Evolutionary conservation across 2,888 invertebrate species (phyloP), one percentile per base, ranked within the genome.

Genomic region (Odontocerum albicorne): DNA sequence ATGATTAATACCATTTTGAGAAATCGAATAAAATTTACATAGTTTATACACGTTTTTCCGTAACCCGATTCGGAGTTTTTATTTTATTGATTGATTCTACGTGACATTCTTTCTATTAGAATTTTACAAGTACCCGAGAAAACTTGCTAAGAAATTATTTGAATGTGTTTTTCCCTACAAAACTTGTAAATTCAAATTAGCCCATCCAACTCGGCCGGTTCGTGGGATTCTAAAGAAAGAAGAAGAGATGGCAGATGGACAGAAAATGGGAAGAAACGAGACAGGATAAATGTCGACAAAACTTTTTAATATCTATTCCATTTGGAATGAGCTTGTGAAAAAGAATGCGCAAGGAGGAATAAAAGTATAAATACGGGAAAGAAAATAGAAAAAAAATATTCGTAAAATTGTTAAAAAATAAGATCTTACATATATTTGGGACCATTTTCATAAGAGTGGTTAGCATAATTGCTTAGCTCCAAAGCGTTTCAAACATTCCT

Each of bases 221-320:
- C 15, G 35, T 38, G 27, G 27, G 42, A 35, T 32, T 31, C 38
- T 36, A 27, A 22, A 45, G 16, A 49, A 35, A 13, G 43, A 12
- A 35, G 54, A 19, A 20, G 49, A 43, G 55, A 49, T 38, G 39
- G 6, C 33, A 44, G 19, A 20, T 33, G 44, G 22, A 45, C 15
- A 33, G 44, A 27, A 13, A 35, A 36, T 27, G 52, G 12, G 50
- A 36, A 20, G 43, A 55, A 40, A 57, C 49, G 35, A 45, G 47
- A 53, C 47, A 36, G 43, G 13, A 22, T 21, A 40, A 49, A 22
- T 36, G 70, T 72, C 72, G 71, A 72, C 72, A 72, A 69, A 74
- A 73, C 75, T 72, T 77, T 77, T 77, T 78, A 77, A 77, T 78
- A 78, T 77, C 75, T 74, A 75, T 77, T 75, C 77, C 75, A 76